These are phyloP conservation scores for Cavia porcellus DNA, from an alignment of 2,113 vertebrate genomes.

Conservation along the genomic window DNA sequence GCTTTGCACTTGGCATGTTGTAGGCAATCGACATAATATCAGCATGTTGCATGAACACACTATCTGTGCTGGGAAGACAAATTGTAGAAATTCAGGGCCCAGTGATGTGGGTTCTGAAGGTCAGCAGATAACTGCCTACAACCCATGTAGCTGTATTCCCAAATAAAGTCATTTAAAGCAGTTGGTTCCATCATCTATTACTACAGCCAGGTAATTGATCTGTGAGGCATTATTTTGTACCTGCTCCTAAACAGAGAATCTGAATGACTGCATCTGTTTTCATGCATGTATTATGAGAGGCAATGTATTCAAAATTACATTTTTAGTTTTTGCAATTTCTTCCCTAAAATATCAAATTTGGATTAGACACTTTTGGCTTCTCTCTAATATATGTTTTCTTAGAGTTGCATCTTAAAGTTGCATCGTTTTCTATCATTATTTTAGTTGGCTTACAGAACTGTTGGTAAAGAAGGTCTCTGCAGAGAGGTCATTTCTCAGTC, in stretches of 20 bases:
- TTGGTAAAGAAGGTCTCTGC: neutral
- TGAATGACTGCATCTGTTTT: neutral
- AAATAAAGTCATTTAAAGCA: neutral
- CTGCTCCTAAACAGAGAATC: neutral
- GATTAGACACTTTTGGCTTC: neutral
- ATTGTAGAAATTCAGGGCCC: neutral
- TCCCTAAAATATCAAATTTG: constrained; percentile 31
- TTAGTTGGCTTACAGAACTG: constrained; percentile 30
- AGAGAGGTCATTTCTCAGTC: constrained; percentile 42
- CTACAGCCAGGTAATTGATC: neutral
- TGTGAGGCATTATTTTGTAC: constrained; percentile 48
- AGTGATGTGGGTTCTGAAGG: neutral
- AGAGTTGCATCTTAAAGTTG: constrained; percentile 4
- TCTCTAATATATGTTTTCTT: neutral
- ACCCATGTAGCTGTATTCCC: neutral
- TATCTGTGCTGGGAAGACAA: neutral
- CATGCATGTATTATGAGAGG: constrained; percentile 8
- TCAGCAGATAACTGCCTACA: neutral
- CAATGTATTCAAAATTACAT: constrained; percentile 5
- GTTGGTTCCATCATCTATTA: neutral
- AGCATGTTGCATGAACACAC: neutral
- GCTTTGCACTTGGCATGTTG: neutral
- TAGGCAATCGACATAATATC: neutral
- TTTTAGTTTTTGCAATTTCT: constrained; percentile 29
- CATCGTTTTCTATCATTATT: constrained; percentile 33